Conservation (phyloP, 37 sponge, comb jelly and placozoan species). For the Halisarca cf. caerulea region DNA sequence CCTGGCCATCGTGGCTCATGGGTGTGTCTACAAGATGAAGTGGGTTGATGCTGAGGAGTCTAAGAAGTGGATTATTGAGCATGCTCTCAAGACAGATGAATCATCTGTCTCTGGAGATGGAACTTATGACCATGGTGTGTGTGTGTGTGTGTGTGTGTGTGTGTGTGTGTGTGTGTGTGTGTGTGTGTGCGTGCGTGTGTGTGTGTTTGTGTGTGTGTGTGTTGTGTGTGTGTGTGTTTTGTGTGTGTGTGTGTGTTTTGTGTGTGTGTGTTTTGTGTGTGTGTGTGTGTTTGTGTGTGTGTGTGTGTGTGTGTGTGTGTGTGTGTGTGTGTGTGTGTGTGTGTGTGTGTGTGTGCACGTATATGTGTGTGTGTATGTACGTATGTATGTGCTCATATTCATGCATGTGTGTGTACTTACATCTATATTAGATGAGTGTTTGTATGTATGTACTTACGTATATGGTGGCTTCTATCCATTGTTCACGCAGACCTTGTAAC, state of each 20-base stretch:
- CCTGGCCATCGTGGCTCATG: slow-evolving; percentile 73
- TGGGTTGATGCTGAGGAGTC: slow-evolving; percentile 45
- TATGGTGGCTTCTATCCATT: background rate
- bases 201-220: slow-evolving; percentile 1
- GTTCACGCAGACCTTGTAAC: slow-evolving; percentile 3
- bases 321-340: too few relatives aligned
- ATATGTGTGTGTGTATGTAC: background rate
- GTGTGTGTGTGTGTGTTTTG: too few relatives aligned
- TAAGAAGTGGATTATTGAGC: slow-evolving; percentile 47
- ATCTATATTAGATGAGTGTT: too few relatives aligned
- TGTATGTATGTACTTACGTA: background rate
- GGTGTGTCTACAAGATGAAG: slow-evolving; percentile 63
- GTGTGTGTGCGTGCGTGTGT: background rate
- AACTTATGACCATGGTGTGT: slow-evolving; percentile 55
- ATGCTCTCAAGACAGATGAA: slow-evolving; percentile 34
- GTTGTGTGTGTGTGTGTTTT: background rate
- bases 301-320: too few relatives aligned
- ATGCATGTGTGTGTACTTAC: background rate
- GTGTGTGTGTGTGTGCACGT: too few relatives aligned
- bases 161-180: background rate
- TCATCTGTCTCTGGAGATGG: slow-evolving; percentile 21
- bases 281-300: too few relatives aligned
- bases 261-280: too few relatives aligned
- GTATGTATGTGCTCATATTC: background rate
- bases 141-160: slow-evolving; percentile 9